A percentile compares a stretch with the other conserved stretches of the same genome.
Evolutionary conservation across 2,797 vertebrate species (phyloP).

Genomic region (Podargus strigoides): DNA sequence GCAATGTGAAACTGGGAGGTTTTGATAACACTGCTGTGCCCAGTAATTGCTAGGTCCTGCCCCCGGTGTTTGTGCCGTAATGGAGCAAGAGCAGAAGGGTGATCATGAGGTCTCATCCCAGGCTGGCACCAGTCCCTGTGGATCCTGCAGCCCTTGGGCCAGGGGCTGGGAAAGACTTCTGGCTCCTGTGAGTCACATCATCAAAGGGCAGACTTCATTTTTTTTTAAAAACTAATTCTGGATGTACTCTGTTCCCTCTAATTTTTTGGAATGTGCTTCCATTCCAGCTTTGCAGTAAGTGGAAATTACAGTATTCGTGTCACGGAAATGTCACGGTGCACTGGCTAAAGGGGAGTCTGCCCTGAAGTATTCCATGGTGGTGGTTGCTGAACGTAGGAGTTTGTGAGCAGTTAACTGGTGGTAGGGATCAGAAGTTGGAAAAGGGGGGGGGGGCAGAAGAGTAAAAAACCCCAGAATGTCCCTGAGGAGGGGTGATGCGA

Average conservation of each 20-base stretch:
- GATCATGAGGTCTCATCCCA: fast-evolving
- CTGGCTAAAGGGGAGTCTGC: fast-evolving
- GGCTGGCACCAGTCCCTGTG: too few species aligned
- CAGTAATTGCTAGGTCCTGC: background rate
- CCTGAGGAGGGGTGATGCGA: fast-evolving
- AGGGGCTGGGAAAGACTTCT: fast-evolving
- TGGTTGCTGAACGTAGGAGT: fast-evolving
- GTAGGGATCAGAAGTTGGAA: fast-evolving
- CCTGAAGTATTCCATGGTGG: fast-evolving
- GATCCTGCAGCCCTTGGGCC: background rate
- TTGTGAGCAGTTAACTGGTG: fast-evolving
- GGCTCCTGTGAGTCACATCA: fast-evolving
- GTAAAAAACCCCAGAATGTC: fast-evolving
- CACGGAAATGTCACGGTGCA: too few species aligned
- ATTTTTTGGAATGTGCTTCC: background rate
- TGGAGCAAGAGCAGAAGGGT: fast-evolving
- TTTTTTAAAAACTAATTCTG: fast-evolving
- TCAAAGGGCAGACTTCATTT: fast-evolving
- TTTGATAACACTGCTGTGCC: background rate
- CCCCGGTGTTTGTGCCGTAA: background rate
- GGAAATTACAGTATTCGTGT: fast-evolving
- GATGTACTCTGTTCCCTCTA: too few species aligned
- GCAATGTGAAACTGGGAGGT: background rate
- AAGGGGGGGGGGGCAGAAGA: background rate
- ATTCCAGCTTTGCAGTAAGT: background rate